phyloP scores from a whole-genome alignment of 1,140 invertebrate genomes.

The Lordiphosa collinella region DNA sequence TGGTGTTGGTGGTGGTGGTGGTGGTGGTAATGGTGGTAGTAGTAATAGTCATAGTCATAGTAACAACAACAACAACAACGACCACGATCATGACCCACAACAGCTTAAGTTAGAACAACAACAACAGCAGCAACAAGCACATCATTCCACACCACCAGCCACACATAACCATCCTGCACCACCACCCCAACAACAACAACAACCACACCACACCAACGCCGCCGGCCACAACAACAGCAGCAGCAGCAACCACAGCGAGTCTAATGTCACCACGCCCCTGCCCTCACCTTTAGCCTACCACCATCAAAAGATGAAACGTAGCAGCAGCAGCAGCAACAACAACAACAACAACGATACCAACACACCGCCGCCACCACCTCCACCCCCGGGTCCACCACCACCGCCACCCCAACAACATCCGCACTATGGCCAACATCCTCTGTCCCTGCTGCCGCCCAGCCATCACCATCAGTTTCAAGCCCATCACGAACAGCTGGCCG shows the following conservation, averaged over 20 bases:
- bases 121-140: conserved; percentile 50
- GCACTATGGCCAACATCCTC: conserved; percentile 59
- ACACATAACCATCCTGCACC: conserved; percentile 36
- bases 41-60: conserved; percentile 42
- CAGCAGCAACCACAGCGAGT: conserved; percentile 49
- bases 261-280: conserved; percentile 39
- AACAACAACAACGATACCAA: no score
- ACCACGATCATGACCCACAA: conserved; percentile 33
- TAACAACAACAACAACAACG: conserved; percentile 55
- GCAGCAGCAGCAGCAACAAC: no score
- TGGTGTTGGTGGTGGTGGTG: conserved; percentile 69
- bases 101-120: conserved; percentile 26
- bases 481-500: conserved; percentile 61
- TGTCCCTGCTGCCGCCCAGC: conserved; percentile 50
- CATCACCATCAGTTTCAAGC: conserved; percentile 60
- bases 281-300: conserved; percentile 36
- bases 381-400: conserved; percentile 22
- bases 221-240: conserved; percentile 30
- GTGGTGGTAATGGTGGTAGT: conserved; percentile 67
- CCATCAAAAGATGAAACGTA: conserved; percentile 17
- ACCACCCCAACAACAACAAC: conserved; percentile 37
- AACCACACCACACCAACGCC: conserved; percentile 31
- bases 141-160: conserved; percentile 66
- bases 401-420: conserved; percentile 40
- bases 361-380: conserved; percentile 33